Evolutionary conservation across 2,888 invertebrate species (phyloP).

Genomic region (Callosobruchus maculatus): DNA sequence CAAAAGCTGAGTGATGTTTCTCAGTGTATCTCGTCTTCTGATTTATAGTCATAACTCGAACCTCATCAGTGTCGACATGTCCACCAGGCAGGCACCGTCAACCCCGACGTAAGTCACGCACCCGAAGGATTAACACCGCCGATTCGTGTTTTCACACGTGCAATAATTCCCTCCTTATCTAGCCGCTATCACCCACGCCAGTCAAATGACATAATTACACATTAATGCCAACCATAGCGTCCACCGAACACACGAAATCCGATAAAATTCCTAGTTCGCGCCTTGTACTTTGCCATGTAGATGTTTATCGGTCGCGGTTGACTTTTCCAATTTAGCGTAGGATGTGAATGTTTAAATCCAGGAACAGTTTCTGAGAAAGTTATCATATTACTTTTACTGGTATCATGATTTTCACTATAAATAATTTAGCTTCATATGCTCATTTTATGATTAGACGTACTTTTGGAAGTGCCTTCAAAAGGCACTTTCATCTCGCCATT

Average conservation of each 20-base stretch:
- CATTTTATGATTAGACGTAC: no score
- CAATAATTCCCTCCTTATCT: constrained; percentile 43
- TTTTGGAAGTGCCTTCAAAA: no score
- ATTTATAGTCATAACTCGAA: constrained; percentile 25
- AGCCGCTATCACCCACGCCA: constrained; percentile 10
- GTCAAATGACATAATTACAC: constrained; percentile 43
- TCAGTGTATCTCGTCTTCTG: neutral
- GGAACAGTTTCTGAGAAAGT: no score
- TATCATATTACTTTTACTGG: no score
- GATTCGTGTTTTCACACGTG: constrained; percentile 43
- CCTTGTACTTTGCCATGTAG: neutral
- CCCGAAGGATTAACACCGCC: constrained; percentile 41
- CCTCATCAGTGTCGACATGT: constrained; percentile 24
- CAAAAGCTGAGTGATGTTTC: neutral
- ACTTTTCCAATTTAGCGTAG: neutral
- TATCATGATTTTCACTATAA: no score
- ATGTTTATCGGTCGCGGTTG: neutral
- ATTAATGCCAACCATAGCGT: constrained; percentile 36
- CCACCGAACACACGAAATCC: constrained; percentile 10
- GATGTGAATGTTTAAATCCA: no score
- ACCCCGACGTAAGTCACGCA: constrained; percentile 37
- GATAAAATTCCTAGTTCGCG: constrained; percentile 14
- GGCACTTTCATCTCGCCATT: no score
- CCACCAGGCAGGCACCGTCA: neutral
- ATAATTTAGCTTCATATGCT: no score